Evolutionary conservation across 2,113 vertebrate species (phyloP).

Genomic region (Embiotoca jacksoni): DNA sequence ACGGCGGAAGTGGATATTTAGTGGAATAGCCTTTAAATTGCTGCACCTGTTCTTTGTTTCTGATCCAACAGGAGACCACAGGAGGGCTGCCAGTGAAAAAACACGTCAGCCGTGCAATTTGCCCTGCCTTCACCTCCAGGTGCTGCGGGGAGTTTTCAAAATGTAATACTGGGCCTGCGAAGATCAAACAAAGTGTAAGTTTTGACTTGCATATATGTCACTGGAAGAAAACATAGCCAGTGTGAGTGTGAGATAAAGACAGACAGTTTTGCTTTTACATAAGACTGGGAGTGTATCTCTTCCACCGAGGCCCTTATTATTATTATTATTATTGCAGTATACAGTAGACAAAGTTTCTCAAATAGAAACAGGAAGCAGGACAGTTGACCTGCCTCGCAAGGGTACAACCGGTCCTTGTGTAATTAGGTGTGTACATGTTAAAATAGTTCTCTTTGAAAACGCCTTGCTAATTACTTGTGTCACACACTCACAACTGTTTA

Average conservation of each 20-base stretch:
- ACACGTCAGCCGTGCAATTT: constrained; percentile 74
- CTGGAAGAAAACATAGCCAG: constrained; percentile 34
- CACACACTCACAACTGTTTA: constrained; percentile 1
- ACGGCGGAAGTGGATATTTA: background rate
- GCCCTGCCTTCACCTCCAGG: constrained; percentile 77
- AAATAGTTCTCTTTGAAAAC: constrained; percentile 12
- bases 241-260: constrained; percentile 46
- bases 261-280: background rate
- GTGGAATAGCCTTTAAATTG: background rate
- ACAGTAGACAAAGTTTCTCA: constrained; percentile 19
- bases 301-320: constrained; percentile 20
- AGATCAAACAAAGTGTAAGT: background rate
- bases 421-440: constrained; percentile 4
- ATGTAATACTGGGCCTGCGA: constrained; percentile 68
- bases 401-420: constrained; percentile 48
- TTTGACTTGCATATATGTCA: constrained; percentile 7
- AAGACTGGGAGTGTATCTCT: background rate
- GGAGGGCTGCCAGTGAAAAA: constrained; percentile 76
- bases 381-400: constrained; percentile 3
- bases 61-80: constrained; percentile 84
- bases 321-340: background rate
- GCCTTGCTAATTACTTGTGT: background rate
- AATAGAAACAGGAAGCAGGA: constrained; percentile 54
- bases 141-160: constrained; percentile 74
- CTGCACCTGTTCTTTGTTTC: constrained; percentile 82